Conservation (phyloP, 2,888 invertebrate species). For the Xestia xanthographa region DNA sequence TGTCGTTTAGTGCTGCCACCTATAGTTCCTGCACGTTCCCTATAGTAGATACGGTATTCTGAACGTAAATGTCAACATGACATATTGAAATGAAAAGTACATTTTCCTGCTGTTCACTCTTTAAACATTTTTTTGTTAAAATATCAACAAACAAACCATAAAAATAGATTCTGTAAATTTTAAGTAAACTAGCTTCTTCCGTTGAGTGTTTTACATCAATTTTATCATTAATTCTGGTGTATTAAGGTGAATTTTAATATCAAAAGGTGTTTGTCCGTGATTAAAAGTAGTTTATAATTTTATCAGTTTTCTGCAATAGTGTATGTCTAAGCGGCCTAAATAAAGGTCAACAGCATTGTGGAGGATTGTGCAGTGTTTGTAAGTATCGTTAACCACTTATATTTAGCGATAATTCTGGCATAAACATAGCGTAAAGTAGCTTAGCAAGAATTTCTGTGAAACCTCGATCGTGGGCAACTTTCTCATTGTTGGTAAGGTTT, state of each 20-base stretch:
- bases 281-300: conserved; percentile 63
- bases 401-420: conserved; percentile 30
- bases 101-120: conserved; percentile 43
- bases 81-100: conserved; percentile 61
- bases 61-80: conserved; percentile 54
- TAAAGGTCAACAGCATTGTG: conserved; percentile 79
- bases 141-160: conserved; percentile 48
- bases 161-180: conserved; percentile 29
- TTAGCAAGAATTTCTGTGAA: conserved; percentile 39
- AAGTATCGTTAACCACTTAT: conserved; percentile 55
- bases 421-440: conserved; percentile 50
- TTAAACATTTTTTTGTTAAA: conserved; percentile 29
- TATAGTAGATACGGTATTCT: not conserved
- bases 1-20: too few relatives aligned
- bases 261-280: conserved; percentile 43
- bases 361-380: conserved; percentile 53
- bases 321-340: conserved; percentile 76
- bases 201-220: conserved; percentile 10
- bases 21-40: too few relatives aligned
- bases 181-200: conserved; percentile 8
- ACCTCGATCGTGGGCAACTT: conserved; percentile 28
- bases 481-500: conserved; percentile 44
- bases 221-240: conserved; percentile 19
- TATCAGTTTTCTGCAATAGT: conserved; percentile 69
- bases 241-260: conserved; percentile 35